Conservation (phyloP, 1,140 invertebrate species). For the Diachasma alloeum region DNA sequence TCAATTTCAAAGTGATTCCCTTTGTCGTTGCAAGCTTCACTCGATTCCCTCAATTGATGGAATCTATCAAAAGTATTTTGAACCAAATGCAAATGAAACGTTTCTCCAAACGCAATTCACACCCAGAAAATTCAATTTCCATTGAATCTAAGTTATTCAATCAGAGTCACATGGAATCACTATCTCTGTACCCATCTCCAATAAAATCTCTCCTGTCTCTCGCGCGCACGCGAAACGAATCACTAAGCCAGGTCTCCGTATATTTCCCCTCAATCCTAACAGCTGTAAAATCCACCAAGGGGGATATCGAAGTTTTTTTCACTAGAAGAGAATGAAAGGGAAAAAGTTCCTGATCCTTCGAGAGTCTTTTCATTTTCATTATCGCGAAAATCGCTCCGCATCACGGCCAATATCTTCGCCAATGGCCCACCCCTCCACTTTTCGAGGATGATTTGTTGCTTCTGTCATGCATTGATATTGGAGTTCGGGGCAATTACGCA, state of each 20-base stretch:
- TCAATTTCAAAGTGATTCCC: too few species aligned
- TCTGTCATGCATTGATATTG: not conserved
- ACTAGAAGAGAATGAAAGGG: not conserved
- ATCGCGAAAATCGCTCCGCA: not conserved
- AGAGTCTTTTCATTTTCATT: not conserved
- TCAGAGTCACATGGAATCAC: not conserved
- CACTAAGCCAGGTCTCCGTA: not conserved
- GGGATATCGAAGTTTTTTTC: not conserved
- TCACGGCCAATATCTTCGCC: not conserved
- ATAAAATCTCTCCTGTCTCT: not conserved
- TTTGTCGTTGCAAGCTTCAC: too few species aligned
- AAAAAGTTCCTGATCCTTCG: not conserved
- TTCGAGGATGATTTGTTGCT: not conserved
- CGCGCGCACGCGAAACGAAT: not conserved
- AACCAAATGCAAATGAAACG: not conserved
- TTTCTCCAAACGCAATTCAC: not conserved
- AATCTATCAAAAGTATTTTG: not conserved
- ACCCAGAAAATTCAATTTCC: not conserved
- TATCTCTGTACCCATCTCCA: not conserved
- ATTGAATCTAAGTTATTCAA: slow-evolving; percentile 10
- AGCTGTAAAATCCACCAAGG: not conserved
- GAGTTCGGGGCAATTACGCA: not conserved
- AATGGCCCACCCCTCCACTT: not conserved
- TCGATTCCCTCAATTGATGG: too few species aligned
- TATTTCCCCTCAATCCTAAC: not conserved